Percentiles rank a stretch among this genome's conserved stretches.
Conservation (phyloP, 2,888 invertebrate species). For the Crematogaster levior region DNA sequence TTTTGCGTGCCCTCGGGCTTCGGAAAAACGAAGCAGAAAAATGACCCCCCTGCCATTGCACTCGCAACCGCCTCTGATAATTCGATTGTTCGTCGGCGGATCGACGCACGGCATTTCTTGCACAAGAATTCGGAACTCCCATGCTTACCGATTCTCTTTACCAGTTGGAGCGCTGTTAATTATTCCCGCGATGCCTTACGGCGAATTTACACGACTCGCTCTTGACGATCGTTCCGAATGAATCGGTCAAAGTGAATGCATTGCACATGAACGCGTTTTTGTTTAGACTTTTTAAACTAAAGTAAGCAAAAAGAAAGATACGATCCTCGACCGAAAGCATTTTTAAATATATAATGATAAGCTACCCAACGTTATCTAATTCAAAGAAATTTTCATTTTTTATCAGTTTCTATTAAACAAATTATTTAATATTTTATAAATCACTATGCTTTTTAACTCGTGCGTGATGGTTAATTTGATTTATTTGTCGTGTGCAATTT, state of each 20-base stretch:
- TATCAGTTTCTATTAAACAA: background rate
- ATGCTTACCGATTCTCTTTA: slow-evolving; percentile 66
- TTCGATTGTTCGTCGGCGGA: slow-evolving; percentile 62
- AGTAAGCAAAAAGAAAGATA: background rate
- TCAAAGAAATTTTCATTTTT: background rate
- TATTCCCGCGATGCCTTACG: slow-evolving; percentile 58
- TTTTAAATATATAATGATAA: slow-evolving; percentile 15
- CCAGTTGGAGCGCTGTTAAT: slow-evolving; percentile 59
- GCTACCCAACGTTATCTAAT: background rate
- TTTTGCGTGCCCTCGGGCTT: slow-evolving; percentile 58
- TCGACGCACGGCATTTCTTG: slow-evolving; percentile 51
- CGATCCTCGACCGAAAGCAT: background rate
- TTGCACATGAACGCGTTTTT: slow-evolving; percentile 33
- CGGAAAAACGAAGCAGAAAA: slow-evolving; percentile 61
- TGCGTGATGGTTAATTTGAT: background rate
- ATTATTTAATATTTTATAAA: background rate
- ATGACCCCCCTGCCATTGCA: slow-evolving; percentile 60
- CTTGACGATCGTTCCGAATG: slow-evolving; percentile 45
- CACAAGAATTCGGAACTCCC: slow-evolving; percentile 19
- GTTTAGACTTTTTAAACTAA: slow-evolving; percentile 25
- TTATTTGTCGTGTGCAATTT: background rate
- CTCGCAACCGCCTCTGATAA: slow-evolving; percentile 66
- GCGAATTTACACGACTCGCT: slow-evolving; percentile 43
- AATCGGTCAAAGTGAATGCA: slow-evolving; percentile 46
- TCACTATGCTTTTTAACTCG: background rate